Evolutionary conservation across 1,140 invertebrate genomes (phyloP).

Genomic region (Atta texana): DNA sequence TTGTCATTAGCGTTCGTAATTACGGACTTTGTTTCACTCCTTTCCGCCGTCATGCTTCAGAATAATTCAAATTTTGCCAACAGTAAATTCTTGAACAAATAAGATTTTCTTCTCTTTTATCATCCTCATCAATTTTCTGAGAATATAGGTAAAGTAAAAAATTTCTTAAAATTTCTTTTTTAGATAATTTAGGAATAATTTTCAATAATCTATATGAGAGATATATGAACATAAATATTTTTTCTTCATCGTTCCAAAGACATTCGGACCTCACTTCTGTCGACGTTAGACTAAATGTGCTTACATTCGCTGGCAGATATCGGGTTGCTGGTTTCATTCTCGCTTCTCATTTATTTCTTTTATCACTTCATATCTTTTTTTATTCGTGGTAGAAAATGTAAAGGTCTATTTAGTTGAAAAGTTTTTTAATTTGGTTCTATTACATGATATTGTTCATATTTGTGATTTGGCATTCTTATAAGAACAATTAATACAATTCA

Average conservation of each 20-base stretch:
- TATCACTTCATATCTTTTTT: conserved; percentile 17
- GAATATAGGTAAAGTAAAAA: neutral
- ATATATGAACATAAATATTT: neutral
- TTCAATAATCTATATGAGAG: neutral
- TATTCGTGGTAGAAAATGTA: neutral
- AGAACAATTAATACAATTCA: neutral
- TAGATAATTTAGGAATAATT: neutral
- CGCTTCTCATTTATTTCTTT: conserved; percentile 22
- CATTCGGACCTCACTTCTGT: neutral
- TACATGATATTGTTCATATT: neutral
- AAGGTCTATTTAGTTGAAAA: neutral
- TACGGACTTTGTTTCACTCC: neutral
- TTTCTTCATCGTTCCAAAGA: neutral
- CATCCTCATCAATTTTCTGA: neutral
- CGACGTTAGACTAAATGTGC: conserved; percentile 43
- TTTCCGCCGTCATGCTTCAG: neutral
- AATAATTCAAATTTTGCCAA: neutral
- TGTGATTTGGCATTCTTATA: neutral
- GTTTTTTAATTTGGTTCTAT: neutral
- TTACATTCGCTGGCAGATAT: conserved; percentile 37
- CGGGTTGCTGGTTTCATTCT: conserved; percentile 47
- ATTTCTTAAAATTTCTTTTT: neutral
- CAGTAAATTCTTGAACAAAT: neutral
- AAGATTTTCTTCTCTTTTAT: neutral
- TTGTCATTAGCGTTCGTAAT: conserved; percentile 38